Base-by-base conservation (phyloP, 2,888 invertebrate species). In the Eugnorisma glareosa region DNA sequence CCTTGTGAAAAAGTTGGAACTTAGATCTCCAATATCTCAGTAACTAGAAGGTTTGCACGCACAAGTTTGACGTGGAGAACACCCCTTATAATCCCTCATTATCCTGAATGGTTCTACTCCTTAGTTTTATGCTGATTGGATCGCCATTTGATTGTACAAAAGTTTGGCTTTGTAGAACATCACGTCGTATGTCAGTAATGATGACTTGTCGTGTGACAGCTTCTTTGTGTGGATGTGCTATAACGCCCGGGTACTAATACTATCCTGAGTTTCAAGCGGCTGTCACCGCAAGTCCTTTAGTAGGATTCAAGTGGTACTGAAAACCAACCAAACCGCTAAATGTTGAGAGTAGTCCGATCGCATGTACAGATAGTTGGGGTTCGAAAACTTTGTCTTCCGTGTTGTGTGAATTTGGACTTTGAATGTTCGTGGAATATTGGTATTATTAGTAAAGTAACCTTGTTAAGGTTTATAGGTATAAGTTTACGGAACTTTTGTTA, bases 301-400 rank as follows among this genome's bases (percentile, higher is more conserved):
- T 57, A 57, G 57, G 11, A 35, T 81, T 81, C 61, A 73, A 61
- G 78, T 73, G 54, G 54, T 73, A 63, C 67, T 37, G 67, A 35
- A 80, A 78, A 78, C 74, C 40, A 73, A 64, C 37, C 31, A 73
- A 81, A 81, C 64, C 75, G 48, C 81, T 48, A 81, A 81, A 81
- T 59, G 76, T 73, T 13, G 68, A 67, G 75, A 63, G 67, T 67
- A 35, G 67, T 81, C 59, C 43, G 40, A 81, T 81, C 61, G n/a
- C 61, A 54, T 67, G 74, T 57, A 70, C 63, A 45, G 54, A 68
- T 63, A 57, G 45, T 80, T 67, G 24, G 21, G 45, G 68, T 40
- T 54, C 45, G 13, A 31, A 75, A 79, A 79, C 79, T 75, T 81
- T 81, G 51, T 48, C 67, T 61, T 74, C 64, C 24, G 54, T 54